Base-by-base conservation (phyloP, 2,113 vertebrate species). In the Neotoma lepida region DNA sequence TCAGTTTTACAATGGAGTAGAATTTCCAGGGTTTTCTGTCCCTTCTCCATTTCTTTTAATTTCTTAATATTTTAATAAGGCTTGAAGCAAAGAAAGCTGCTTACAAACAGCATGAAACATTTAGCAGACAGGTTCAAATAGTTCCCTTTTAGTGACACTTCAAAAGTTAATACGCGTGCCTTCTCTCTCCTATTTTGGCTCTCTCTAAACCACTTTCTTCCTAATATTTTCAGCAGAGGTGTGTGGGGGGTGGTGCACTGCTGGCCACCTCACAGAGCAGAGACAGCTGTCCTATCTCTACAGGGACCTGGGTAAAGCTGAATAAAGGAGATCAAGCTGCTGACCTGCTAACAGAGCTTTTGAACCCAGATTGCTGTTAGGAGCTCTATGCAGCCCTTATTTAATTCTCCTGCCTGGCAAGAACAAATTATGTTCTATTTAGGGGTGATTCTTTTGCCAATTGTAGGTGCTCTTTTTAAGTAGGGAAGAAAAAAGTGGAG, bases 381-480 rank as follows among this genome's bases (percentile, higher is more conserved):
- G 46, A 89, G 78, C 49, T 22, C 1, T 80, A 73, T 68, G 71
- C 70, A 94, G 78, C 93, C 91, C 95, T 87, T 89, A 95, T 89
- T 97, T 97, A 96, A 96, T 97, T 91, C 63, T 76, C 81, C 76
- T 89, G 39, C 86, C 74, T 94, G 85, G 84, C 49, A 95, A 93
- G 85, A 97, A 92, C 80, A 96, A 93, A 97, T 96, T 96, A 95
- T 91, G 54, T 95, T 95, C 92, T 95, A 88, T 96, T 96, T 97
- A 95, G 58, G 91, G 80, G 89, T 95, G 91, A 88, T 93, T 97
- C 91, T 96, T 94, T 96, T 94, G 89, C 89, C 87, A 96, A 90
- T 88, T 96, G 87, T 94, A 95, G 54, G 91, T 95, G 85, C 80
- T 91, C 71, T 90, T 95, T 97, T 89, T 95, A 97, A 66, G 89